phyloP scores from a whole-genome alignment of 2,888 invertebrate species.

The Syrphus vitripennis region DNA sequence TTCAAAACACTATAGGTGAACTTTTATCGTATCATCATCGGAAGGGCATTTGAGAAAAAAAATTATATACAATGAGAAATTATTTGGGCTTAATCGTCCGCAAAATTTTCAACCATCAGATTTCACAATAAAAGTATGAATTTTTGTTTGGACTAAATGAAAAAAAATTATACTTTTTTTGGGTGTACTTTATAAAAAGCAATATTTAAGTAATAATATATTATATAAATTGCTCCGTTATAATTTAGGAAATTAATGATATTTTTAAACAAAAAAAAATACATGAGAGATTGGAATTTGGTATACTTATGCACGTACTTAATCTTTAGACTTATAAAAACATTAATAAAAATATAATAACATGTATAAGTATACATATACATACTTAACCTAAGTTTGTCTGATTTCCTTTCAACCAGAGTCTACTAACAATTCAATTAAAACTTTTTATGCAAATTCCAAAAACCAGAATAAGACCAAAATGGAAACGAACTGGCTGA shows the following conservation, averaged over 20 bases:
- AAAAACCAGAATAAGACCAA: constrained; percentile 38
- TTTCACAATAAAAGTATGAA: background rate
- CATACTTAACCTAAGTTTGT: constrained; percentile 1
- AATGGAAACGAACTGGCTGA: constrained; percentile 29
- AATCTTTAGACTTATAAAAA: background rate
- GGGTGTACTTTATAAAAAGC: background rate
- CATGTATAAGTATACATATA: background rate
- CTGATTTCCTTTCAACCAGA: constrained; percentile 2
- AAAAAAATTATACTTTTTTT: background rate
- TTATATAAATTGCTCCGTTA: no score
- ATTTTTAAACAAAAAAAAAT: no score
- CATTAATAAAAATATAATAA: background rate
- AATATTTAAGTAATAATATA: background rate
- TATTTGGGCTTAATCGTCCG: constrained; percentile 7
- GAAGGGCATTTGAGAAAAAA: background rate
- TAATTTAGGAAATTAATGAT: no score
- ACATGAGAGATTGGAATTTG: background rate
- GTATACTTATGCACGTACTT: no score
- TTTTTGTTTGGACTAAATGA: background rate
- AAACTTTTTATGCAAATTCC: constrained; percentile 54
- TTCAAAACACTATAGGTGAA: constrained; percentile 4
- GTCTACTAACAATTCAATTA: constrained; percentile 57
- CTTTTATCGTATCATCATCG: constrained; percentile 15
- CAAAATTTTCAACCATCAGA: background rate
- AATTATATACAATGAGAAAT: background rate